A percentile compares a stretch with the other conserved stretches of the same genome.
phyloP scores from a whole-genome alignment of 2,888 invertebrate species.

The Ichneumon xanthorius region DNA sequence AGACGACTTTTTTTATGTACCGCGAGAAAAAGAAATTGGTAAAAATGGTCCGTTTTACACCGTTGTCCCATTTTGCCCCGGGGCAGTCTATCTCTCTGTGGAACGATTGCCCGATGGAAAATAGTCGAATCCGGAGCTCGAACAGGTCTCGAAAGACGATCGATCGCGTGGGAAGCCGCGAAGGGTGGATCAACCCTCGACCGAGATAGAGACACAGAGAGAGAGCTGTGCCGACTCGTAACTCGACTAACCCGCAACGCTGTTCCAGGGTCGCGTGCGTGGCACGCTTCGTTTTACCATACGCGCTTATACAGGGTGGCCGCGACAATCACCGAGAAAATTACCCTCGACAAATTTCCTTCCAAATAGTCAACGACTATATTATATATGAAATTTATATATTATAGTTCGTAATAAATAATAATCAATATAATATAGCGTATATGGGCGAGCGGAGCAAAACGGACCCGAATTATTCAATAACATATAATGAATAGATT shows the following conservation, averaged over 20 bases:
- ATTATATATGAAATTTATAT: too few relatives aligned
- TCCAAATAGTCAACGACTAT: too few relatives aligned
- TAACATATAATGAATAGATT: background rate
- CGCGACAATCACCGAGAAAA: background rate
- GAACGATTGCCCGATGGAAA: slow-evolving; percentile 1
- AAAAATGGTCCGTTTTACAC: too few relatives aligned
- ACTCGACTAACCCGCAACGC: slow-evolving; percentile 11
- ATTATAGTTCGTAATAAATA: too few relatives aligned
- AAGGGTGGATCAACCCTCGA: slow-evolving; percentile 49
- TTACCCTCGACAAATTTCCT: too few relatives aligned
- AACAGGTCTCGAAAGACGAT: slow-evolving; percentile 18
- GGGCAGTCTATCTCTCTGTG: background rate
- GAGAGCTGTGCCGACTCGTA: slow-evolving; percentile 28
- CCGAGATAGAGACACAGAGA: slow-evolving; percentile 3
- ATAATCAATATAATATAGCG: background rate
- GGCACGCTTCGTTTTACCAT: slow-evolving; percentile 34
- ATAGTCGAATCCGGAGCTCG: slow-evolving; percentile 3
- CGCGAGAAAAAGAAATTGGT: too few relatives aligned
- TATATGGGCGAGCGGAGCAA: background rate
- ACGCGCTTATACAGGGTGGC: slow-evolving; percentile 30
- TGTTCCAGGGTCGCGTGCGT: slow-evolving; percentile 43
- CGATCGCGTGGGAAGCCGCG: background rate
- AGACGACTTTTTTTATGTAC: too few relatives aligned
- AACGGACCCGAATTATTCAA: background rate
- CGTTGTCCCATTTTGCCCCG: too few relatives aligned